Evolutionary conservation across 2,888 invertebrate species (phyloP).

Genomic region (Acanthosepion pharaonis): DNA sequence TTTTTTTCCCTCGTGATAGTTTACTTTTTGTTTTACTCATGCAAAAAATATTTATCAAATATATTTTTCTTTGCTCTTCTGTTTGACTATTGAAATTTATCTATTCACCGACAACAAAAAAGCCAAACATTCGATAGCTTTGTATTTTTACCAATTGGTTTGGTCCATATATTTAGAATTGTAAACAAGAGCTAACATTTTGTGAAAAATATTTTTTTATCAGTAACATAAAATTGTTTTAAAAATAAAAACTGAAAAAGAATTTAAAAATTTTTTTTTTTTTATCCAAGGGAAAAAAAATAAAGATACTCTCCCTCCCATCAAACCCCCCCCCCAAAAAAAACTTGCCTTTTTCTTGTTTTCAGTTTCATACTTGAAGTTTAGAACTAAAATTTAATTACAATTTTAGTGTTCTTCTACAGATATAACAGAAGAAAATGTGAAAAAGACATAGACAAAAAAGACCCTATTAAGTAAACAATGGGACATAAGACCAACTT

Average conservation of each 20-base stretch:
- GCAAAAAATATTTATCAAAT: no score
- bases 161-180: neutral
- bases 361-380: neutral
- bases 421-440: neutral
- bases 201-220: constrained; percentile 33
- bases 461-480: no score
- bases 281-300: neutral
- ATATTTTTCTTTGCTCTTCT: neutral
- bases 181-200: neutral
- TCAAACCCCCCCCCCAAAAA: no score
- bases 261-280: neutral
- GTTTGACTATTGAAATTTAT: neutral
- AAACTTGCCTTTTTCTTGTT: neutral
- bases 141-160: neutral
- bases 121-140: constrained; percentile 33
- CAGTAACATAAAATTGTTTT: neutral
- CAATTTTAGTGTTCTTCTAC: neutral
- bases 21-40: no score
- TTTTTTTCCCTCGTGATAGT: no score
- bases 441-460: no score
- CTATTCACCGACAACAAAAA: constrained; percentile 1
- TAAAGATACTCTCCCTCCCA: neutral
- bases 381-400: neutral
- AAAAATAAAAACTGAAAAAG: neutral
- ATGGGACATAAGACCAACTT: no score